Percentiles rank a stretch among this genome's conserved stretches.
phyloP scores from a whole-genome alignment of 1,140 invertebrate genomes.

The Calliopsis andreniformis region DNA sequence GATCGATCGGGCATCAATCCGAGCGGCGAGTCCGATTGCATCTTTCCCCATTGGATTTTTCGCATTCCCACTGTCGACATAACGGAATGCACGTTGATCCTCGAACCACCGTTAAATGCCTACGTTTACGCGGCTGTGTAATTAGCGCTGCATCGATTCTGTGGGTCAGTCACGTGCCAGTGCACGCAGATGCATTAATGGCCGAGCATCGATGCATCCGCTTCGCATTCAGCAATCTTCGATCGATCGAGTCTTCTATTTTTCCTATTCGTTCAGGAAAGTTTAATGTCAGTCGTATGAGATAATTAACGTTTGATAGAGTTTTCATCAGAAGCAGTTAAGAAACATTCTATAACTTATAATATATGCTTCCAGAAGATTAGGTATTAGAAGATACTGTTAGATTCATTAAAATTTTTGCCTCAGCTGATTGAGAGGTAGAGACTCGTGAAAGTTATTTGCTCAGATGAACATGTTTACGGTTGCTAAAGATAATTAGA shows the following conservation, averaged over 20 bases:
- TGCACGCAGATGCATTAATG: slow-evolving; percentile 18
- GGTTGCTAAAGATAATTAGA: too few relatives aligned
- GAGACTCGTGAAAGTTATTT: too few relatives aligned
- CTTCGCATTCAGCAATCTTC: not conserved
- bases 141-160: slow-evolving; percentile 47
- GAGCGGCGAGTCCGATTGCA: not conserved
- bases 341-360: too few relatives aligned
- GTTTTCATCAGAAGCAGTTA: too few relatives aligned
- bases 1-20: slow-evolving; percentile 17
- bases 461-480: too few relatives aligned
- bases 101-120: slow-evolving; percentile 55
- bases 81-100: slow-evolving; percentile 49
- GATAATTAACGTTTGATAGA: too few relatives aligned
- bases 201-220: not conserved
- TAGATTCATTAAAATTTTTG: too few relatives aligned
- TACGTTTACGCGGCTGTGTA: slow-evolving; percentile 39
- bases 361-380: too few relatives aligned
- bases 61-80: slow-evolving; percentile 34
- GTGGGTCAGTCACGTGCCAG: slow-evolving; percentile 14
- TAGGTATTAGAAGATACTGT: too few relatives aligned
- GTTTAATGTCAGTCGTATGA: too few relatives aligned
- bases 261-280: too few relatives aligned
- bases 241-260: not conserved
- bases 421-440: too few relatives aligned
- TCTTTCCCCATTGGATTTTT: slow-evolving; percentile 13